Conservation (phyloP, 1,140 invertebrate genomes). For the Chironomus tepperi region DNA sequence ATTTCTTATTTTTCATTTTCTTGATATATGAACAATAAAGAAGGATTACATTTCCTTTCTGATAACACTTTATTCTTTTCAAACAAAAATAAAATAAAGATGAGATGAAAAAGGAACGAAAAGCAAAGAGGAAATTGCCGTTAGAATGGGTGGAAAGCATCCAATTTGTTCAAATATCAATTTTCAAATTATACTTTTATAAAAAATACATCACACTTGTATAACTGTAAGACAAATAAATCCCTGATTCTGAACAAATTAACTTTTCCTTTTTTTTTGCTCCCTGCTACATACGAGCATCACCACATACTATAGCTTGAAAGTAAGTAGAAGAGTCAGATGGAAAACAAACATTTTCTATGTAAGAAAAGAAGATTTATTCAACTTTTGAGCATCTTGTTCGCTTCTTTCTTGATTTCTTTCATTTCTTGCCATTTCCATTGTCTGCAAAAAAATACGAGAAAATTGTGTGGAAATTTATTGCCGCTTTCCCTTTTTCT, state of each 20-base stretch:
- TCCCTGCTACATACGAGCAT: not conserved
- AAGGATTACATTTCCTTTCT: slow-evolving; percentile 8
- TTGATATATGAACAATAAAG: not conserved
- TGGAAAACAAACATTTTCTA: slow-evolving; percentile 2
- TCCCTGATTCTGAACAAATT: slow-evolving; percentile 12
- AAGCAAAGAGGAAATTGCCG: not conserved
- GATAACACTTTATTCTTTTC: not conserved
- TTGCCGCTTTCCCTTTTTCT: slow-evolving; percentile 11
- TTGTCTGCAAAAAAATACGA: not conserved
- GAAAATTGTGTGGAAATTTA: slow-evolving; percentile 13
- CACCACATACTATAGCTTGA: not conserved
- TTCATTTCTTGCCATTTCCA: not conserved
- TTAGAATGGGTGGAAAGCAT: not conserved
- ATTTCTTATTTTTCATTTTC: too few relatives aligned
- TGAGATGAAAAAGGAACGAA: not conserved
- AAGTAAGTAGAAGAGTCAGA: not conserved
- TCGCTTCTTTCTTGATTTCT: slow-evolving; percentile 12
- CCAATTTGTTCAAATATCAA: slow-evolving; percentile 21
- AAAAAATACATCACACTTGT: slow-evolving; percentile 19
- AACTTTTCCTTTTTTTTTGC: slow-evolving; percentile 8
- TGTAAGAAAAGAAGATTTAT: not conserved
- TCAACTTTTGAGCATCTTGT: slow-evolving; percentile 12
- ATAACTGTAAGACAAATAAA: slow-evolving; percentile 3
- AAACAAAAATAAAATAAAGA: not conserved
- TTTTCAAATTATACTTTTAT: slow-evolving; percentile 21